phyloP scores from a whole-genome alignment of 2,113 vertebrate genomes.

The Entomyzon cyanotis region DNA sequence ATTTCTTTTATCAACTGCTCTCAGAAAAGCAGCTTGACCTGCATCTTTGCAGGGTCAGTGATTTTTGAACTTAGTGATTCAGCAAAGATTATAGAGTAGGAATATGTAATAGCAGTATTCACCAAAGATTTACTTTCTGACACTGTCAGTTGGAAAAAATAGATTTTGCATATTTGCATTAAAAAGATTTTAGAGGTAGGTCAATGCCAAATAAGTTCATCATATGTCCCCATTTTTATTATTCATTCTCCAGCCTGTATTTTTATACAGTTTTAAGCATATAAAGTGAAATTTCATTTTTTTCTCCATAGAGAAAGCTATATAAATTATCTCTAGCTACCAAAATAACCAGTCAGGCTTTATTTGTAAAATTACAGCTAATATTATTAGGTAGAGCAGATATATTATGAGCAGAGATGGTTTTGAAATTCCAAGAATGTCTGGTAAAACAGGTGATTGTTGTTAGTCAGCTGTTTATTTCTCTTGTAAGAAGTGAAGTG shows the following conservation, averaged over 20 bases:
- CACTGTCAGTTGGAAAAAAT: neutral
- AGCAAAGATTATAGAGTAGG: neutral
- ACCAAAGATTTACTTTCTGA: neutral
- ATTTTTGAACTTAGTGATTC: slow-evolving; percentile 1
- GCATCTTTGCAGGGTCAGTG: neutral
- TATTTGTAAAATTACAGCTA: neutral
- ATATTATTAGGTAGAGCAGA: neutral
- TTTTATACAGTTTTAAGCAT: neutral
- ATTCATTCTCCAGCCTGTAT: neutral
- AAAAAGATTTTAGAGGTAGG: neutral
- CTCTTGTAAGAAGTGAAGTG: slow-evolving; percentile 11
- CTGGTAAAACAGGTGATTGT: neutral
- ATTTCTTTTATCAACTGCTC: neutral
- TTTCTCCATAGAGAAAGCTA: neutral
- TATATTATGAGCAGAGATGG: neutral
- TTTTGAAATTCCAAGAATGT: neutral
- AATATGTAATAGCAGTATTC: neutral
- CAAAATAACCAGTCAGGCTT: neutral
- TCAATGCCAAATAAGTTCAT: neutral
- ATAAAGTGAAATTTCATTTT: neutral
- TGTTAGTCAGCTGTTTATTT: neutral
- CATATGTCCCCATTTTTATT: neutral
- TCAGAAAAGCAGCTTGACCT: slow-evolving; percentile 21
- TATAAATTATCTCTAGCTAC: neutral
- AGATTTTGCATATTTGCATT: neutral